Conservation (phyloP, 2,113 vertebrate species). For the Urocitellus parryii region DNA sequence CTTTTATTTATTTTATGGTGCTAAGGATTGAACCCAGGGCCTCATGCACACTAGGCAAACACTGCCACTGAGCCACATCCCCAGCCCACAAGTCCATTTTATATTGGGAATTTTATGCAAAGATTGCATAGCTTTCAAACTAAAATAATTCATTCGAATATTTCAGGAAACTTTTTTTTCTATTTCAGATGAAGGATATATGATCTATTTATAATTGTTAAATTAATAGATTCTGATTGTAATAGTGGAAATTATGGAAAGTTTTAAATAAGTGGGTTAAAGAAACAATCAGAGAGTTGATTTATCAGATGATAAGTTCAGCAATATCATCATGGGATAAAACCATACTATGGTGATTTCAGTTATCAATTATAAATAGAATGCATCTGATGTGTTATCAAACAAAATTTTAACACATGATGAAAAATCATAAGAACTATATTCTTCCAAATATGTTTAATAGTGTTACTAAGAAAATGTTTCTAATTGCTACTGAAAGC, state of each 20-base stretch:
- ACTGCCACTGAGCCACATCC: too few relatives aligned
- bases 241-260: constrained; percentile 8
- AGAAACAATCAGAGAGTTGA: background rate
- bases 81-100: background rate
- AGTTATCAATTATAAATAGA: background rate
- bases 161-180: background rate
- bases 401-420: constrained; percentile 25
- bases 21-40: too few relatives aligned
- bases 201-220: constrained; percentile 29
- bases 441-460: background rate
- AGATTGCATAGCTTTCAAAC: constrained; percentile 4
- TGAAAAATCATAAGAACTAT: constrained; percentile 39
- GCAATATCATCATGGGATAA: background rate
- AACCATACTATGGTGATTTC: background rate
- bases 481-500: background rate
- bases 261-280: background rate
- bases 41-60: too few relatives aligned
- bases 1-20: too few relatives aligned
- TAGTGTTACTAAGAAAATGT: constrained; percentile 19
- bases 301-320: background rate
- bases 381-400: background rate
- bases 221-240: background rate
- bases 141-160: constrained; percentile 25
- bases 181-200: constrained; percentile 25
- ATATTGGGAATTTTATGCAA: constrained; percentile 36